Conservation (phyloP, 2,113 vertebrate species). For the Cettia cetti region DNA sequence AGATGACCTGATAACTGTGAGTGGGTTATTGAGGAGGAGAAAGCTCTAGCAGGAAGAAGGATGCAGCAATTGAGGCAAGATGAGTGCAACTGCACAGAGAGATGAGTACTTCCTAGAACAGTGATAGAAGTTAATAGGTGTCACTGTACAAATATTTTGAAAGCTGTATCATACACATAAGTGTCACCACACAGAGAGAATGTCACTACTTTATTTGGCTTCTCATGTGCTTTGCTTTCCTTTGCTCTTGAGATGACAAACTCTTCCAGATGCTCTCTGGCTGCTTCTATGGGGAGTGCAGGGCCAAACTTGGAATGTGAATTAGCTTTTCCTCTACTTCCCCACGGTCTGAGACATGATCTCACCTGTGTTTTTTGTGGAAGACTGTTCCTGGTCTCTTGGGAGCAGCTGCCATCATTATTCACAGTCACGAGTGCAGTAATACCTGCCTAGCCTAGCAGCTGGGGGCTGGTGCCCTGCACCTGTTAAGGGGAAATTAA, state of each 20-base stretch:
- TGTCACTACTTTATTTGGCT: neutral
- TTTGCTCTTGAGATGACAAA: neutral
- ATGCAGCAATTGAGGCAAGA: neutral
- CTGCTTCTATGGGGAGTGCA: neutral
- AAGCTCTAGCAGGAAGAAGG: neutral
- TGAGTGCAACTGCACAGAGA: neutral
- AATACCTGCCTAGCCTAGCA: neutral
- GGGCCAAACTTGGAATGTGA: neutral
- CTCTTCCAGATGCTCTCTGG: neutral
- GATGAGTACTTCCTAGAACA: neutral
- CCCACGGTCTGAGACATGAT: neutral
- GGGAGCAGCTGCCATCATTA: neutral
- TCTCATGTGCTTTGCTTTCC: neutral
- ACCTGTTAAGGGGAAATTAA: neutral
- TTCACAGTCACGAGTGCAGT: neutral
- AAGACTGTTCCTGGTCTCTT: neutral
- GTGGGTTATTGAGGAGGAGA: neutral
- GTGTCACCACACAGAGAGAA: neutral
- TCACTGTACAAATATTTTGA: neutral
- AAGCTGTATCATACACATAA: neutral
- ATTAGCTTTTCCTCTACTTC: neutral
- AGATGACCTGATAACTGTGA: neutral
- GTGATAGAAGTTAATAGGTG: neutral
- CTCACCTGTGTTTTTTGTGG: neutral
- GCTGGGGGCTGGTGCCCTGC: neutral